Evolutionary conservation across 1,140 invertebrate genomes (phyloP), one percentile per base, ranked within the genome.

Genomic region (Heliothis virescens): DNA sequence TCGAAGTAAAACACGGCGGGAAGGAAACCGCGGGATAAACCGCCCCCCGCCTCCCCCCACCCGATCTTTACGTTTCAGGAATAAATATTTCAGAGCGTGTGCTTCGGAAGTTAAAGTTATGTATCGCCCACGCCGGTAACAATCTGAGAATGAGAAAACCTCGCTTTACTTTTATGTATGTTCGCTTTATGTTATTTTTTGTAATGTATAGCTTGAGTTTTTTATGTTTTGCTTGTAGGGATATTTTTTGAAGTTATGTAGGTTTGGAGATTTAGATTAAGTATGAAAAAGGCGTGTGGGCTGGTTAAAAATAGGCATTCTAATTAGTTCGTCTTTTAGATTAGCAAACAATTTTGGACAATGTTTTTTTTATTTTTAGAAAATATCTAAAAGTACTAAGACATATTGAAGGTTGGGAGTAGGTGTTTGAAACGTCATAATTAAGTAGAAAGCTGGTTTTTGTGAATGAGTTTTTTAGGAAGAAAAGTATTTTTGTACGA

Each of bases 71-170:
- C 93, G 93, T 94, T 94, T 94, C 92, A 94, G 92, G 93, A 94
- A 94, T 94, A 94, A 94, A 94, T 94, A 94, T 94, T 94, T 94
- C 93, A 94, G 93, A 94, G 92, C 92, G 92, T 94, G 92, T 93
- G 93, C 93, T 94, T 92, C 90, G 91, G 90, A 93, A 94, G 91
- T 94, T 93, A 91, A 88, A 93, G 90, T 90, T 94, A 94, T 93
- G 91, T 94, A 94, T 93, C 92, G 92, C 90, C 90, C 86, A 87
- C 86, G 86, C 84, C 82, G 90, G 90, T 91, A 92, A 93, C 91
- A 92, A 93, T 92, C 89, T 91, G 87, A 92, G 90, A 92, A 94
- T 90, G 87, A 91, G 90, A 90, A 88, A 90, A 87, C 85, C 84
- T 82, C 81, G 85, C 83, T 85, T 80, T 85, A 88, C 89, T 93